Evolutionary conservation across 2,888 invertebrate species (phyloP).

Genomic region (Nowickia ferox): DNA sequence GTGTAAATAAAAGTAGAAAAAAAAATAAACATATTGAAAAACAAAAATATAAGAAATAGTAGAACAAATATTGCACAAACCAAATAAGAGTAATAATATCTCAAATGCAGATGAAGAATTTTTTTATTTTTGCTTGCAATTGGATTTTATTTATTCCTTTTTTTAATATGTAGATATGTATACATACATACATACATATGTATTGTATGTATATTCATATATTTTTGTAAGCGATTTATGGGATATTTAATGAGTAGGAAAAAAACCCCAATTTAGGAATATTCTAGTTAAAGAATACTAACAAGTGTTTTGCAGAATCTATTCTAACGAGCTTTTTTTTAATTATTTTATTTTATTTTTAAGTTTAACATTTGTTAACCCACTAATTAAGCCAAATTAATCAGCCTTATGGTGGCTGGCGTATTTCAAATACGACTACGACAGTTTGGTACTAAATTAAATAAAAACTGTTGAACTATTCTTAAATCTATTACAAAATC

Average conservation of each 20-base stretch:
- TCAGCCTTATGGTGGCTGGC: no score
- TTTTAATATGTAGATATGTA: conserved; percentile 12
- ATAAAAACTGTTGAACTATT: no score
- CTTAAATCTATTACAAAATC: no score
- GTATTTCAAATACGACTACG: no score
- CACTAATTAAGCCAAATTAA: no score
- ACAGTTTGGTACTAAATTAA: no score
- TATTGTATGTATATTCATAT: background rate
- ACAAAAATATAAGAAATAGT: conserved; percentile 4
- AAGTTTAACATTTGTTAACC: no score
- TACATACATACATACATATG: no score
- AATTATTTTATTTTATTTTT: no score
- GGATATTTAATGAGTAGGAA: conserved; percentile 31
- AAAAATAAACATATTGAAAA: conserved; percentile 25
- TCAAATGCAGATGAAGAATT: conserved; percentile 28
- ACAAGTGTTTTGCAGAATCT: background rate
- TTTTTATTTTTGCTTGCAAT: conserved; percentile 14
- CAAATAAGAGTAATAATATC: conserved; percentile 39
- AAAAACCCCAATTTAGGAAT: conserved; percentile 8
- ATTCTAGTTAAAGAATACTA: background rate
- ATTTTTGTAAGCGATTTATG: conserved; percentile 2
- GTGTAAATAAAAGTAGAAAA: conserved; percentile 28
- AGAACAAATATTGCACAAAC: conserved; percentile 35
- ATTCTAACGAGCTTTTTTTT: background rate
- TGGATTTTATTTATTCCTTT: background rate